Base-by-base conservation (phyloP, 1,140 invertebrate genomes). In the Drosophila subobscura region DNA sequence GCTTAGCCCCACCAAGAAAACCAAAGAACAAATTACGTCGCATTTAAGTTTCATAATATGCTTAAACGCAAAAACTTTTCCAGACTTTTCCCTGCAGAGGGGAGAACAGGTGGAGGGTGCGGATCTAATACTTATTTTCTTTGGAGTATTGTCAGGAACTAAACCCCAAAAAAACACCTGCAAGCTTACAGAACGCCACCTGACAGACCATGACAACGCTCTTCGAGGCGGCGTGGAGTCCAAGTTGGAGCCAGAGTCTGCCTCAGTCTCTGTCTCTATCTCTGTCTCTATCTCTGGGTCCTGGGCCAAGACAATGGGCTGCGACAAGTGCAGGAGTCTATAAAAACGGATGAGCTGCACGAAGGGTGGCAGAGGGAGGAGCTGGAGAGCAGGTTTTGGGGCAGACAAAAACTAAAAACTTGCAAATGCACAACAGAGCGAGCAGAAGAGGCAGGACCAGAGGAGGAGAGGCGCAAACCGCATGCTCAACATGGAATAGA, bases 11-110 rank as follows among this genome's bases (percentile, higher is more conserved):
- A 49, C 49, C 50, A 51, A 70, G 73, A 71, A 75, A 85, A 86
- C 81, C 78, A 64, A 33, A 81, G 65, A 88, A 76, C 78, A 86
- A 86, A 86, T 86, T 88, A 86, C 58, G 74, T 86, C 77, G 81
- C 81, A 88, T 88, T 86, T 88, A 77, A 88, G 83, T 88, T 86
- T 71, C 57, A 65, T 85, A 85, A 86, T 86, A 86, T 81, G 81
- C 81, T 81, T 81, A 85, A 81, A 85, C 71, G 74, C 56, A 72
- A 79, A 79, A 79, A 70, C 20, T 77, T 72, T 58, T 25, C 41
- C 45, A 14, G 29, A 59, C 22, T 51, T 68, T 55, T 33, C 10
- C 42, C 25, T 7, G 20, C n/a, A 1, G 20, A 2, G 4, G 10
- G 37, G 10, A 10, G n/a, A 2, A 5, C 5, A 10, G 29, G 10